These are phyloP conservation scores for Trididemnum clinides DNA, from an alignment of 23 tunicate species.

Conservation along the genomic window DNA sequence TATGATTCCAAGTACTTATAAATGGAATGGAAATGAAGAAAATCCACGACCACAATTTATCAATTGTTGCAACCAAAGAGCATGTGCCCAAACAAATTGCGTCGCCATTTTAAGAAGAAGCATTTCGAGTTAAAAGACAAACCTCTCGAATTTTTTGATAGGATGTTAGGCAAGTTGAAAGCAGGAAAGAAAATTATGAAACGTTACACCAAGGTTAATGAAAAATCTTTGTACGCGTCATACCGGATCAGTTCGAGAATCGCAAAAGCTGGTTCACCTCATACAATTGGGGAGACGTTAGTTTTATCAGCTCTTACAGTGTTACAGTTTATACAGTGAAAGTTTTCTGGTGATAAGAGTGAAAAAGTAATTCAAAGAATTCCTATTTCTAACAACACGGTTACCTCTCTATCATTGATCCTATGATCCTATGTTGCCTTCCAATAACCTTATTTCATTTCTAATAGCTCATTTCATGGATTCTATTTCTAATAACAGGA, in stretches of 20 bases:
- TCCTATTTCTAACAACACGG: not conserved
- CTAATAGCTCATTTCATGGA: no score
- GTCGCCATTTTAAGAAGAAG: constrained; percentile 1
- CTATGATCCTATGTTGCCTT: no score
- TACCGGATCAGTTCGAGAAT: constrained; percentile 10
- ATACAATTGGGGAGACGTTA: constrained; percentile 4
- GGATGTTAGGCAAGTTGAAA: not conserved
- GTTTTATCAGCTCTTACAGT: not conserved
- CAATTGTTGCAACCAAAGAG: not conserved
- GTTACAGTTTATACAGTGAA: not conserved
- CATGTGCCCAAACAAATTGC: not conserved
- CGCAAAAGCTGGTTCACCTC: constrained; percentile 9
- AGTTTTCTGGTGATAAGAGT: not conserved
- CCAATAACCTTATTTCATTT: no score
- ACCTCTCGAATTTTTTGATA: no score
- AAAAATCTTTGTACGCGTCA: constrained; percentile 18
- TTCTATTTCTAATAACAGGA: not conserved
- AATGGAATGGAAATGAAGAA: not conserved
- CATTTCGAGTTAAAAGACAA: constrained; percentile 17
- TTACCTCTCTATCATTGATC: no score
- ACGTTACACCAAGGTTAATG: constrained; percentile 8
- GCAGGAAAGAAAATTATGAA: not conserved
- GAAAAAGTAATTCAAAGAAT: not conserved
- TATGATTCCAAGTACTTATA: not conserved
- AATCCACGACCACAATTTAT: not conserved